Base-by-base conservation (phyloP, 2,113 vertebrate genomes). In the Perccottus glenii region DNA sequence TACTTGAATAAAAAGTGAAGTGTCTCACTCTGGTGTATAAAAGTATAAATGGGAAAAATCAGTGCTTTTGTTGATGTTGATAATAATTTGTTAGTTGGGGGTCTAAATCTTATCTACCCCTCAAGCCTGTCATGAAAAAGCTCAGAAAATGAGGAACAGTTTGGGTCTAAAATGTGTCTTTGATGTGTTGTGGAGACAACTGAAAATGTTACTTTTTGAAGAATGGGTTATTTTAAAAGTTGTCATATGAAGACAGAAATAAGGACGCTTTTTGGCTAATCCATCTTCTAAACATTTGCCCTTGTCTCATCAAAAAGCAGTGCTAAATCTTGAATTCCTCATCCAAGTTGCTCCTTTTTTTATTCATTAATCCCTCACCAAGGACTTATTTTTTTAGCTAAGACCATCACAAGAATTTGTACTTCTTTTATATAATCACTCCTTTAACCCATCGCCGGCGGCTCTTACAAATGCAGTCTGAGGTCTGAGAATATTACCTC, bases 331-430 rank as follows among this genome's bases (percentile, higher is more conserved):
- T 42, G 7, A 73, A 50, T 62, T 72, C 70, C 47, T 59, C 36
- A 11, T 66, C 69, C 75, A 76, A 70, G 60, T 9, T 2, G n/a
- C 67, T 60, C 68, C 11, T 75, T 65, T 78, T n/a, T 58, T 83
- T 67, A 81, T 77, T 66, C 16, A 15, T 70, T 84, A 85, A 84
- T 85, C 78, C 82, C 61, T 72, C 62, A 44, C 78, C 82, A 82
- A 84, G 73, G 83, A 83, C 78, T 80, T 47, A 76, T 49, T 65
- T 60, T 51, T 78, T 76, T 81, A 84, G 78, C 72, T 74, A 65
- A 77, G 64, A 77, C 75, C 80, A 75, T 78, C 74, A 82, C 8
- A 83, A 69, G 73, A 50, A 47, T 77, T 76, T 51, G 53, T 60
- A 7, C 49, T 75, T 70, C 60, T 70, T 16, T 66, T 52, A 61